Percentiles rank a stretch among this genome's conserved stretches.
Conservation (phyloP, 2,797 vertebrate species). For the Micromesistius poutassou region DNA sequence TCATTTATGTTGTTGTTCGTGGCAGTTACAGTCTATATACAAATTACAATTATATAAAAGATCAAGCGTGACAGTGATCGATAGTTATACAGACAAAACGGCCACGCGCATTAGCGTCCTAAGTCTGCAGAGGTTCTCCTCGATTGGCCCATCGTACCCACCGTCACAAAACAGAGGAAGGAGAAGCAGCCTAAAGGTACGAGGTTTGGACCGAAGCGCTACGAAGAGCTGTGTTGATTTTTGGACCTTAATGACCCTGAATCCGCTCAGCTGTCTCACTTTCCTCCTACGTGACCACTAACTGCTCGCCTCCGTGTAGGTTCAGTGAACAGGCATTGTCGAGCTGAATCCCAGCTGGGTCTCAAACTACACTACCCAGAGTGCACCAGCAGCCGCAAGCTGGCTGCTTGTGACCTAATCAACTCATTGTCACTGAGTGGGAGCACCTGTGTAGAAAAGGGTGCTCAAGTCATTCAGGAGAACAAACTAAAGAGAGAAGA, state of each 20-base stretch:
- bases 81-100: not conserved
- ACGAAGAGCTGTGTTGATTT: not conserved
- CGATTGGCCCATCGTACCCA: not conserved
- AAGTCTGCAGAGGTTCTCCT: not conserved
- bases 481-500: too few species aligned
- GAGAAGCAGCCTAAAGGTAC: not conserved
- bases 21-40: not conserved
- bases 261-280: not conserved
- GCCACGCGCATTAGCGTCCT: not conserved
- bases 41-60: not conserved
- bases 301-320: not conserved
- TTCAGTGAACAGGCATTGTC: not conserved
- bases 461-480: too few species aligned
- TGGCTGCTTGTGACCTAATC: too few species aligned
- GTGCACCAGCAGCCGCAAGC: too few species aligned
- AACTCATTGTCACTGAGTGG: too few species aligned
- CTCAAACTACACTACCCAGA: too few species aligned
- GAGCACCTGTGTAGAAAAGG: too few species aligned
- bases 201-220: not conserved
- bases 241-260: not conserved
- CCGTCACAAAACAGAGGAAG: not conserved
- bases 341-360: too few species aligned
- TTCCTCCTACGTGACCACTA: not conserved
- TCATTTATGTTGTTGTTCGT: not conserved
- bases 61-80: not conserved